Evolutionary conservation across 2,888 invertebrate genomes (phyloP).

Genomic region (Ischnura elegans): DNA sequence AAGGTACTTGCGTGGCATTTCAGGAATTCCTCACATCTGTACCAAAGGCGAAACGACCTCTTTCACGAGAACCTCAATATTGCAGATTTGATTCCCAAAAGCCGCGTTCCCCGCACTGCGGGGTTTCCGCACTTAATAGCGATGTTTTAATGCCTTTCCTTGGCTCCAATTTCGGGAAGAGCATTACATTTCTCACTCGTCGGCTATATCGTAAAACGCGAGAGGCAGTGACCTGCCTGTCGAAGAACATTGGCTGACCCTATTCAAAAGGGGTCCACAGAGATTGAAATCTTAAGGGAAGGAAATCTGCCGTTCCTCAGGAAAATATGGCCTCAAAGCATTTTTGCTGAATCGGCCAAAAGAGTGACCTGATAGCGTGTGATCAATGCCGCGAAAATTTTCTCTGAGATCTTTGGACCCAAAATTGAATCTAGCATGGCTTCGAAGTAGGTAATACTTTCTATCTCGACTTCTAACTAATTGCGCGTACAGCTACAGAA

Average conservation of each 20-base stretch:
- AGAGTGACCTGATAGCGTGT: neutral
- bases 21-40: no score
- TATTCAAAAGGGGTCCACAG: neutral
- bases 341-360: neutral
- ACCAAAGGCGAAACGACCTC: neutral
- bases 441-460: no score
- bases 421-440: no score
- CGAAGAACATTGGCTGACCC: neutral
- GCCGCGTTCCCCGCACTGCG: neutral
- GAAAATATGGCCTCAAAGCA: neutral
- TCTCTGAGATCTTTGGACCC: no score
- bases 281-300: neutral
- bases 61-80: neutral
- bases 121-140: neutral
- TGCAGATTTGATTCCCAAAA: neutral
- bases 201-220: neutral
- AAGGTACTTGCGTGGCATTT: no score
- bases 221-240: neutral
- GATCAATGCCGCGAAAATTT: no score
- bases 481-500: no score
- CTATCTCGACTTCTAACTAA: no score
- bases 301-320: neutral
- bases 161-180: neutral
- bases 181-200: neutral
- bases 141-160: neutral